These are phyloP conservation scores for Tetragnatha versicolor DNA, from an alignment of 1,140 invertebrate species.

Conservation along the genomic window DNA sequence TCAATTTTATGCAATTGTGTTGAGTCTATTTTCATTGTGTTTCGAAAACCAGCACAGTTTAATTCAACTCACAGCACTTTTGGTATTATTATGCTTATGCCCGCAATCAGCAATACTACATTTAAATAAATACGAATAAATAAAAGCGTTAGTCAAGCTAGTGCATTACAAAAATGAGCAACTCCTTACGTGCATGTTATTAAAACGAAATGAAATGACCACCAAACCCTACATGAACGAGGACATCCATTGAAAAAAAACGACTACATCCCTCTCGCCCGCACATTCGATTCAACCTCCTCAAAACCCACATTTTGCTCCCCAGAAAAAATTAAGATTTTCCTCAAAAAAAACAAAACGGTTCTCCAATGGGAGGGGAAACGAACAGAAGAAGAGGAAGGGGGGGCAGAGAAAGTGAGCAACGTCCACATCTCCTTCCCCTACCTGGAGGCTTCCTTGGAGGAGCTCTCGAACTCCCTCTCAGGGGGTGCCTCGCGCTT, in stretches of 20 bases:
- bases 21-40: too few relatives aligned
- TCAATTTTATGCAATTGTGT: too few relatives aligned
- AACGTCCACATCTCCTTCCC: neutral
- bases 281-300: neutral
- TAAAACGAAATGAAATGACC: neutral
- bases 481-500: slow-evolving; percentile 37
- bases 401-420: neutral
- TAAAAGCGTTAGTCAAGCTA: too few relatives aligned
- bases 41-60: too few relatives aligned
- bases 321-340: neutral
- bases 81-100: too few relatives aligned
- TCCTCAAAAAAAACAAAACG: neutral
- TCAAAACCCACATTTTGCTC: neutral
- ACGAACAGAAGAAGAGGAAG: neutral
- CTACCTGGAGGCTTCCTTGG: neutral
- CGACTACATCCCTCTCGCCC: neutral
- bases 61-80: too few relatives aligned
- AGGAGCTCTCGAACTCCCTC: slow-evolving; percentile 65
- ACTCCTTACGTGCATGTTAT: too few relatives aligned
- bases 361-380: neutral
- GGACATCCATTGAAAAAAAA: neutral
- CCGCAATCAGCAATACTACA: too few relatives aligned
- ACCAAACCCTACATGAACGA: neutral
- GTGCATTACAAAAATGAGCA: too few relatives aligned
- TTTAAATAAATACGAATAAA: too few relatives aligned